Base-by-base conservation (phyloP, 1,140 invertebrate genomes). In the Himalopsyche phryganea region DNA sequence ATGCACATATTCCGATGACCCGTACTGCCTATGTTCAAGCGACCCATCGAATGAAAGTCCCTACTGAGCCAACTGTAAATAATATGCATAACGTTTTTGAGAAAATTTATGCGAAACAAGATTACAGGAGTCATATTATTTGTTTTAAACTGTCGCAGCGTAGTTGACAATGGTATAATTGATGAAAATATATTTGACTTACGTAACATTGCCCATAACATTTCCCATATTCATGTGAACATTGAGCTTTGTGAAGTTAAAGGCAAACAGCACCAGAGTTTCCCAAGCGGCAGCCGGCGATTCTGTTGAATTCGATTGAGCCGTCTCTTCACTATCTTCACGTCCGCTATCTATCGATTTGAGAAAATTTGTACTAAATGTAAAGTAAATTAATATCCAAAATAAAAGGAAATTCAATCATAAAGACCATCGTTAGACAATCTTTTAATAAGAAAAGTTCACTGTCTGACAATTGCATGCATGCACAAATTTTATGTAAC, bases 151-250 rank as follows among this genome's bases (percentile, higher is more conserved):
- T n/a, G n/a, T n/a, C n/a, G n/a, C n/a, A n/a, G n/a, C n/a, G n/a
- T n/a, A n/a, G n/a, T n/a, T n/a, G n/a, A n/a, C n/a, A n/a, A n/a
- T n/a, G n/a, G n/a, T n/a, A n/a, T n/a, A n/a, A n/a, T n/a, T n/a
- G n/a, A n/a, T n/a, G n/a, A n/a, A n/a, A n/a, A n/a, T n/a, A n/a
- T n/a, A n/a, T n/a, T n/a, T n/a, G n/a, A 78, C 81, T 76, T 75
- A 90, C 83, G 85, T 86, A 32, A 96, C 94, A 71, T 97, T 97
- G 15, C 96, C 96, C 92, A 98, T 98, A 1, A 98, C 94, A 71
- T 98, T 98, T 14, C 94, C 94, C 92, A 98, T 98, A 74, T 98
- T 98, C 90, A 98, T 97, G 67, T 96, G 92, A 13, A 98, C 90
- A 73, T 97, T 96, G 17, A 98, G 78, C 65, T 90, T 87, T 3